Evolutionary conservation across 2,113 vertebrate species (phyloP).

Genomic region (Bubo scandiacus): DNA sequence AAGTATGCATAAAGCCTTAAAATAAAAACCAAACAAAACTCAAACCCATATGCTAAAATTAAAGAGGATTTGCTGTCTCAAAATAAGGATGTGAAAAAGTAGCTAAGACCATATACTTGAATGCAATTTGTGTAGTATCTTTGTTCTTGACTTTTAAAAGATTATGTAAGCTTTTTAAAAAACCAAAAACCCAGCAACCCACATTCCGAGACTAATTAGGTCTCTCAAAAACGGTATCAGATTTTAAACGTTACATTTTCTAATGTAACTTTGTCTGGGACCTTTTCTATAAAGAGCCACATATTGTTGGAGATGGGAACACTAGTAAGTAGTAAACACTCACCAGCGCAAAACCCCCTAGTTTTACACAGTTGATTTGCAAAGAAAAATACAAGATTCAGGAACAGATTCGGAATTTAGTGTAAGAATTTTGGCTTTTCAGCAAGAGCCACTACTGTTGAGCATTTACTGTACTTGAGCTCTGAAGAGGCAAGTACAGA

Average conservation of each 20-base stretch:
- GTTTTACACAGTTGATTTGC: background rate
- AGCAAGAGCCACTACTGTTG: background rate
- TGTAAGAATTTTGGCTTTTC: slow-evolving; percentile 12
- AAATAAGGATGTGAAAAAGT: background rate
- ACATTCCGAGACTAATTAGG: slow-evolving; percentile 38
- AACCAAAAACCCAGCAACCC: background rate
- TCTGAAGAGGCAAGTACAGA: slow-evolving; percentile 46
- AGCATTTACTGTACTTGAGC: slow-evolving; percentile 52
- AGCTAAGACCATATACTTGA: background rate
- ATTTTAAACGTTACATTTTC: slow-evolving; percentile 40
- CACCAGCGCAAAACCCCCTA: background rate
- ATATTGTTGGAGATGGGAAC: background rate
- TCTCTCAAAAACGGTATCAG: background rate
- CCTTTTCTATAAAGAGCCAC: background rate
- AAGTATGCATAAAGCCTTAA: background rate
- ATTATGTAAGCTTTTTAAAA: background rate
- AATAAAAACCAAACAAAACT: background rate
- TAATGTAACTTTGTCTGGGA: slow-evolving; percentile 2
- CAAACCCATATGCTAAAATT: background rate
- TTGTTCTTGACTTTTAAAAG: background rate
- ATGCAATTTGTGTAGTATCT: background rate
- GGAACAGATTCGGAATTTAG: background rate
- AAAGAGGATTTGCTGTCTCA: background rate
- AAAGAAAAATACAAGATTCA: background rate
- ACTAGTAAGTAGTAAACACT: background rate